A percentile compares a stretch with the other conserved stretches of the same genome.
These are phyloP conservation scores for Hyperoplus immaculatus DNA, from an alignment of 2,797 vertebrate species.

Conservation along the genomic window DNA sequence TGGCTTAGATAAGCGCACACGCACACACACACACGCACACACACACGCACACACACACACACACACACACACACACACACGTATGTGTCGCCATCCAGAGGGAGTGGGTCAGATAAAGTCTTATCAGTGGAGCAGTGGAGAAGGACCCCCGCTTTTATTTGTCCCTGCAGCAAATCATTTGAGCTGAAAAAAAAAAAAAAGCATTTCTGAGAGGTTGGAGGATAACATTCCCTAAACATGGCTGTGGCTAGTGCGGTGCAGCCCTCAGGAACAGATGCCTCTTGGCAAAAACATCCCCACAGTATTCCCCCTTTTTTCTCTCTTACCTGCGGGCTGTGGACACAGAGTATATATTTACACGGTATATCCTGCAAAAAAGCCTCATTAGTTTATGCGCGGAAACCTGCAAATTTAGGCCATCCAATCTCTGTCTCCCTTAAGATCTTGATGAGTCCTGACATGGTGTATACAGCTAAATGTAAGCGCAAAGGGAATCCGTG, in stretches of 20 bases:
- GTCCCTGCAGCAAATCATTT: constrained; percentile 79
- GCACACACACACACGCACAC: constrained; percentile 29
- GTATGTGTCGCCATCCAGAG: constrained; percentile 42
- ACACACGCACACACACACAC: constrained; percentile 31
- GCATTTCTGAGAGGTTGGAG: constrained; percentile 62
- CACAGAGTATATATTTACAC: constrained; percentile 56
- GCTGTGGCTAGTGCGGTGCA: constrained; percentile 57
- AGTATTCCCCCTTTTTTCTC: constrained; percentile 29
- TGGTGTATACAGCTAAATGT: constrained; percentile 55
- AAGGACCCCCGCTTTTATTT: constrained; percentile 76
- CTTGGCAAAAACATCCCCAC: constrained; percentile 57
- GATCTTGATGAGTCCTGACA: constrained; percentile 74
- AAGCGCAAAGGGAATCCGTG: constrained; percentile 41
- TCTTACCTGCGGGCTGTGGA: constrained; percentile 65
- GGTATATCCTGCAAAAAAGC: constrained; percentile 50
- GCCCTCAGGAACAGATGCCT: constrained; percentile 63
- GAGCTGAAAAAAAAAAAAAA: constrained; percentile 41
- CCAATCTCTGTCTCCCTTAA: constrained; percentile 36
- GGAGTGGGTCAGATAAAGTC: constrained; percentile 78
- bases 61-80: constrained; percentile 29
- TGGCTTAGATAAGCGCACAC: constrained; percentile 67
- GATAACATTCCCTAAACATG: constrained; percentile 68
- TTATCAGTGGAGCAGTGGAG: constrained; percentile 74
- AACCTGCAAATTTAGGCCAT: constrained; percentile 69
- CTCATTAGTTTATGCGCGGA: constrained; percentile 65